These are phyloP conservation scores for Vultur gryphus DNA, from an alignment of 2,797 vertebrate genomes.

Conservation along the genomic window DNA sequence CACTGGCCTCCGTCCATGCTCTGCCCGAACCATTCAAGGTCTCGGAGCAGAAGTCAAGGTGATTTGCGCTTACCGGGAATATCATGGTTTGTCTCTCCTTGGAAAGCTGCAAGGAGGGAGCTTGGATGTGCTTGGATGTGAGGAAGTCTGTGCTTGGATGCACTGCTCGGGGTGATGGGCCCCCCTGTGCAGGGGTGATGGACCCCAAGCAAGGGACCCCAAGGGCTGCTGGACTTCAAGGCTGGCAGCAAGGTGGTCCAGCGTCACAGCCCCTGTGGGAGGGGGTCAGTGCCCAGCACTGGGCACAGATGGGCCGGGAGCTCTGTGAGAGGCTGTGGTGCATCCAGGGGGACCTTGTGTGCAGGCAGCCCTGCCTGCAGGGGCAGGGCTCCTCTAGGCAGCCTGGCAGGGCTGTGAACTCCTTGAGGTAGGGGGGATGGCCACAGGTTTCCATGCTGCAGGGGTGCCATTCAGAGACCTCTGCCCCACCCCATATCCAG, in stretches of 20 bases:
- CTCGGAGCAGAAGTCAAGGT: background rate
- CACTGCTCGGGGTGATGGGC: fast-evolving
- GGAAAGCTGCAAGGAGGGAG: background rate
- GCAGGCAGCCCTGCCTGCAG: fast-evolving
- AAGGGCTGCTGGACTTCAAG: background rate
- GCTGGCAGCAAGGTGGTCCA: background rate
- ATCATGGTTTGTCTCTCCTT: fast-evolving
- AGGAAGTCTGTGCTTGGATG: fast-evolving
- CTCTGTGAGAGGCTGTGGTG: background rate
- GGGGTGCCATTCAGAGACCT: background rate
- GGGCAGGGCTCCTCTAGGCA: background rate
- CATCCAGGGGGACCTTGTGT: fast-evolving
- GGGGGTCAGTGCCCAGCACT: background rate
- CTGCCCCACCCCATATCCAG: too few relatives aligned
- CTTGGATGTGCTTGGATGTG: fast-evolving
- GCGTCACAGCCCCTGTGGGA: fast-evolving
- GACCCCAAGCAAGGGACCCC: background rate
- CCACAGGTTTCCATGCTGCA: background rate
- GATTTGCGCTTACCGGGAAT: background rate
- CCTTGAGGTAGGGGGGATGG: fast-evolving
- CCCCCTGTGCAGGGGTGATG: background rate
- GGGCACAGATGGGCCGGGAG: background rate
- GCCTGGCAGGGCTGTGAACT: background rate
- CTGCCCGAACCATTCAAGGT: background rate
- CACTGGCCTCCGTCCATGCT: fast-evolving